Evolutionary conservation across 2,888 invertebrate species (phyloP).

Genomic region (Carabus problematicus): DNA sequence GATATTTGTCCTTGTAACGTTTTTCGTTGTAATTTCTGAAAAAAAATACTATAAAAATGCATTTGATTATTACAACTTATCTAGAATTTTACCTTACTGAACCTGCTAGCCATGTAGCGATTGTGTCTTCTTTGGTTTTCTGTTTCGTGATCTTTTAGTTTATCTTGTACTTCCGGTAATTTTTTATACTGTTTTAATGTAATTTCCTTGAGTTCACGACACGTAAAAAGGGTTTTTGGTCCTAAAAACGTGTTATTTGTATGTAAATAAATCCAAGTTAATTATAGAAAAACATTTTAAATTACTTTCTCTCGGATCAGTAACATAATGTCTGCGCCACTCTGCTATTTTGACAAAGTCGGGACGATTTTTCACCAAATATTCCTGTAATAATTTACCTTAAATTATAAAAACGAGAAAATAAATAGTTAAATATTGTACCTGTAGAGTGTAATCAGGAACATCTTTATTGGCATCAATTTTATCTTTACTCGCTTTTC

Average conservation of each 20-base stretch:
- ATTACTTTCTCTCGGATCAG: constrained; percentile 19
- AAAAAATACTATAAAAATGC: constrained; percentile 28
- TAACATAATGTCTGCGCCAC: constrained; percentile 29
- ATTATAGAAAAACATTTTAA: not conserved
- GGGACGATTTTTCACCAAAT: constrained; percentile 73
- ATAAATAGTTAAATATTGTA: constrained; percentile 44
- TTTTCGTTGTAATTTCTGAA: constrained; percentile 73
- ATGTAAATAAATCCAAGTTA: constrained; percentile 26
- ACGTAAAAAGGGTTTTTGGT: constrained; percentile 61
- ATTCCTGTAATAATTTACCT: constrained; percentile 65
- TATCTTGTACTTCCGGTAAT: constrained; percentile 75
- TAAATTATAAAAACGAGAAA: constrained; percentile 52
- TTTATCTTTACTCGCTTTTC: not conserved
- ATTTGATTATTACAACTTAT: constrained; percentile 18
- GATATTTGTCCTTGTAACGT: constrained; percentile 71
- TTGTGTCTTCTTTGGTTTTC: constrained; percentile 68
- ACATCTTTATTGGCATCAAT: too few species aligned
- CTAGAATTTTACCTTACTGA: constrained; percentile 69
- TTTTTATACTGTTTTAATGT: constrained; percentile 71
- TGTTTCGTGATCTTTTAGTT: constrained; percentile 66
- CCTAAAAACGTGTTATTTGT: constrained; percentile 55
- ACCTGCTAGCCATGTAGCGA: constrained; percentile 76
- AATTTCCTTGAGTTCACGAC: constrained; percentile 67
- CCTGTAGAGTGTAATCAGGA: too few species aligned
- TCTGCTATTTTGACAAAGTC: constrained; percentile 70